These are phyloP conservation scores for Holacanthella duospinosa DNA, from an alignment of 2,888 invertebrate species.

Conservation along the genomic window DNA sequence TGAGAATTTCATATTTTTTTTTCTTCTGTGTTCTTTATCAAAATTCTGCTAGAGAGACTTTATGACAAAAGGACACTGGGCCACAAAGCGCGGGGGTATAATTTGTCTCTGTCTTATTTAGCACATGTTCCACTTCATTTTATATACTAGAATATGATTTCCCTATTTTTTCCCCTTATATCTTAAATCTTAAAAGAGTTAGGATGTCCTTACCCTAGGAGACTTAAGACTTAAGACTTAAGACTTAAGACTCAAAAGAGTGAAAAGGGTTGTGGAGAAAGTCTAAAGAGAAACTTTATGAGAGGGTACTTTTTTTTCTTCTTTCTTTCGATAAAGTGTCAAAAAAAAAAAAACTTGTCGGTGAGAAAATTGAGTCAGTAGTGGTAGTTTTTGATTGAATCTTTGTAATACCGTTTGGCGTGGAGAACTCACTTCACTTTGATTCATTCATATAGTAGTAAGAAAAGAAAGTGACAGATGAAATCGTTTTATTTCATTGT, in stretches of 20 bases:
- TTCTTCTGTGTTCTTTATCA: too few species aligned
- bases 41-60: background rate
- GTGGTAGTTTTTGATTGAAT: background rate
- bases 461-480: background rate
- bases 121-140: background rate
- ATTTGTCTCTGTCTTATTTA: slow-evolving; percentile 1
- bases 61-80: background rate
- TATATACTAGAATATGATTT: background rate
- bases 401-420: background rate
- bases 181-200: background rate
- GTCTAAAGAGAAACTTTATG: too few species aligned
- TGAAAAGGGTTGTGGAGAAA: too few species aligned
- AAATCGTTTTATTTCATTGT: slow-evolving; percentile 6
- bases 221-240: too few species aligned
- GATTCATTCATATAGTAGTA: background rate
- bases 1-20: background rate
- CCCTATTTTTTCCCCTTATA: background rate
- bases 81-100: background rate
- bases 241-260: too few species aligned
- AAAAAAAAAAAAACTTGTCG: background rate
- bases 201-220: too few species aligned
- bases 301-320: too few species aligned
- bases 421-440: background rate
- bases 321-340: too few species aligned
- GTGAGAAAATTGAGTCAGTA: background rate